Evolutionary conservation across 2,797 vertebrate genomes (phyloP).

Genomic region (Sebastes variabilis): DNA sequence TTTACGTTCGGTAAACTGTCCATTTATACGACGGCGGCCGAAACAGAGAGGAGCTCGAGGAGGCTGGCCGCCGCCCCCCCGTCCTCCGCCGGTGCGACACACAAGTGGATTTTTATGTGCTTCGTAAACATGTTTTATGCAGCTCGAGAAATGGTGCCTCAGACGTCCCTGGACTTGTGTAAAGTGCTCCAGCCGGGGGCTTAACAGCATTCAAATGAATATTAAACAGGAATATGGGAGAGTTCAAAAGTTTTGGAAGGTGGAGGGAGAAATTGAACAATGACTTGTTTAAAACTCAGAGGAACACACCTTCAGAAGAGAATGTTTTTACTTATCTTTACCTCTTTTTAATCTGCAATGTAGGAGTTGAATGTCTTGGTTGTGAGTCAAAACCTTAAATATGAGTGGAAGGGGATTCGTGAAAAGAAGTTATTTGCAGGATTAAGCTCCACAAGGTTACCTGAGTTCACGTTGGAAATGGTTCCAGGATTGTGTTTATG

Average conservation of each 20-base stretch:
- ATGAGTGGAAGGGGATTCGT: neutral
- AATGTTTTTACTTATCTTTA: neutral
- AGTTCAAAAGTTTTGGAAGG: constrained; percentile 28
- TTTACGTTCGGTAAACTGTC: constrained; percentile 59
- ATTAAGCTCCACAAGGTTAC: neutral
- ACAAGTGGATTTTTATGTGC: constrained; percentile 64
- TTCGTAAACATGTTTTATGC: constrained; percentile 57
- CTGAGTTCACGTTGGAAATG: constrained; percentile 4
- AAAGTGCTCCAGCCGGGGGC: constrained; percentile 27
- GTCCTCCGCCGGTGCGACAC: constrained; percentile 23
- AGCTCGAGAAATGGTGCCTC: constrained; percentile 34
- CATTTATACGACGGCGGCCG: constrained; percentile 30
- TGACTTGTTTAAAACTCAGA: constrained; percentile 1
- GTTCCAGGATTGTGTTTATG: neutral
- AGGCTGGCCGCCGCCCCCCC: constrained; percentile 3
- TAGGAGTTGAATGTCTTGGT: neutral
- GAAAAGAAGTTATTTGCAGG: neutral
- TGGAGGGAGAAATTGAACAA: neutral
- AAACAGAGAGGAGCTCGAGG: constrained; percentile 27
- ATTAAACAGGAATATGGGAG: constrained; percentile 35
- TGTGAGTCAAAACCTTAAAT: neutral
- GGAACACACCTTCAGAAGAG: neutral
- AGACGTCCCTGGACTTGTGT: constrained; percentile 29
- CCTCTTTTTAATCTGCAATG: neutral
- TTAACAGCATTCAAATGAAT: constrained; percentile 40